phyloP scores from a whole-genome alignment of 2,888 invertebrate species.

The Leucophora obtusa region DNA sequence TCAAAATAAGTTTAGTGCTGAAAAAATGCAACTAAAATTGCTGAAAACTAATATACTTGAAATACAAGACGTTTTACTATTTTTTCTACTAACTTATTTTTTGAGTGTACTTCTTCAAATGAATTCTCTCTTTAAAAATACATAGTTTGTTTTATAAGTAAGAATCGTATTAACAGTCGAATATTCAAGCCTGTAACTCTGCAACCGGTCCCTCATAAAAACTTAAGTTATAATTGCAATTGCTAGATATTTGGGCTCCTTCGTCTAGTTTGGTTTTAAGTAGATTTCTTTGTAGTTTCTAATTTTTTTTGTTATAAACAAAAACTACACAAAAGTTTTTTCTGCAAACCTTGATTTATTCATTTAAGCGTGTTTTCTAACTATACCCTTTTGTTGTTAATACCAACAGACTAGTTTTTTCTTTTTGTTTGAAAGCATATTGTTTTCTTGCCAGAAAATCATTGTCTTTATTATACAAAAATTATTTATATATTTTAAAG shows the following conservation, averaged over 20 bases:
- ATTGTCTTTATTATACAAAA: slow-evolving; percentile 2
- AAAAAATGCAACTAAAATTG: too few species aligned
- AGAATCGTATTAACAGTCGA: too few species aligned
- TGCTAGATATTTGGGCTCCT: slow-evolving; percentile 39
- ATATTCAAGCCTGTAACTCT: too few species aligned
- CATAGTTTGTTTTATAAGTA: too few species aligned
- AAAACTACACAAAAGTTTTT: slow-evolving; percentile 16
- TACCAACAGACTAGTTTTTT: neutral
- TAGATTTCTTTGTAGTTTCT: slow-evolving; percentile 34
- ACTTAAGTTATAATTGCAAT: slow-evolving; percentile 1
- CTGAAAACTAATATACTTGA: too few species aligned
- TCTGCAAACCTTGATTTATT: slow-evolving; percentile 30
- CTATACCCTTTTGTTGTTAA: neutral
- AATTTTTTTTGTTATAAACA: neutral
- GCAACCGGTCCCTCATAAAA: slow-evolving; percentile 1
- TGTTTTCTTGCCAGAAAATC: slow-evolving; percentile 33
- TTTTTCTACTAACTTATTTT: too few species aligned
- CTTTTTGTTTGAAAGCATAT: slow-evolving; percentile 21
- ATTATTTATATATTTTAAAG: neutral
- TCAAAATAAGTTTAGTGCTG: too few species aligned
- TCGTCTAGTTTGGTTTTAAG: slow-evolving; percentile 12
- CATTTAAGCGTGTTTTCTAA: slow-evolving; percentile 13
- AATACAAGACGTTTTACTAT: too few species aligned
- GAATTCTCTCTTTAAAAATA: too few species aligned
- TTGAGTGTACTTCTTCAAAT: too few species aligned